Evolutionary conservation across 2,888 invertebrate genomes (phyloP).

Genomic region (Cheilosia impressa): DNA sequence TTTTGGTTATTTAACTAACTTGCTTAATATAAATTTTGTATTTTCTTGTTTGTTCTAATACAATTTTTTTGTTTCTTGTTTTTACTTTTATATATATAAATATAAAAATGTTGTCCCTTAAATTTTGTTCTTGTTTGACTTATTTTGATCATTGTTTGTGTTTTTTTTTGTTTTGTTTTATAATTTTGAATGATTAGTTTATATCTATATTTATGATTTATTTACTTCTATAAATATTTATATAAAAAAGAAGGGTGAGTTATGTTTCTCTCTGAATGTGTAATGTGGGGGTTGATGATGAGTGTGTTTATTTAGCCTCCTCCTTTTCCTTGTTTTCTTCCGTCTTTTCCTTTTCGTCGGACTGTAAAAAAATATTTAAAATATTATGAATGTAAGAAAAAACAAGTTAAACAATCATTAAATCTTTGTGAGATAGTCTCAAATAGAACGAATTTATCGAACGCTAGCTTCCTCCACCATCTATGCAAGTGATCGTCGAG

Average conservation of each 20-base stretch:
- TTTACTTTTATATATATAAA: slow-evolving; percentile 79
- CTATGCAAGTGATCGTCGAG: too few species aligned
- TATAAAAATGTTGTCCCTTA: slow-evolving; percentile 73
- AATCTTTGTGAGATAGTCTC: too few species aligned
- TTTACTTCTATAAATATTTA: slow-evolving; percentile 76
- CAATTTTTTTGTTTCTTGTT: slow-evolving; percentile 75
- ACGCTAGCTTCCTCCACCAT: too few species aligned
- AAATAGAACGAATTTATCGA: too few species aligned
- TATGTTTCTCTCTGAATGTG: slow-evolving; percentile 73
- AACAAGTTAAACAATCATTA: too few species aligned
- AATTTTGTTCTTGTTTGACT: slow-evolving; percentile 64
- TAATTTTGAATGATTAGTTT: slow-evolving; percentile 75
- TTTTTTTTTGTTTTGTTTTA: slow-evolving; percentile 49
- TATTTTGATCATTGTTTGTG: slow-evolving; percentile 47
- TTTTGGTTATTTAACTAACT: slow-evolving; percentile 74
- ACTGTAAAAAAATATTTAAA: slow-evolving; percentile 84
- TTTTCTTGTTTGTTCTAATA: slow-evolving; percentile 60
- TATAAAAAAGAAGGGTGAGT: slow-evolving; percentile 76
- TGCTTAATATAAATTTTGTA: slow-evolving; percentile 72
- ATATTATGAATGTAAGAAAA: background rate
- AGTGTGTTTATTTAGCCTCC: slow-evolving; percentile 82
- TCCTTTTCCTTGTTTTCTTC: slow-evolving; percentile 90
- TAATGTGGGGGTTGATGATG: slow-evolving; percentile 60
- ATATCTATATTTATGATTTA: slow-evolving; percentile 75
- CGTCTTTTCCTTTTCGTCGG: slow-evolving; percentile 90